These are phyloP conservation scores for Catharus bicknelli DNA, from an alignment of 2,113 vertebrate genomes.

Conservation along the genomic window DNA sequence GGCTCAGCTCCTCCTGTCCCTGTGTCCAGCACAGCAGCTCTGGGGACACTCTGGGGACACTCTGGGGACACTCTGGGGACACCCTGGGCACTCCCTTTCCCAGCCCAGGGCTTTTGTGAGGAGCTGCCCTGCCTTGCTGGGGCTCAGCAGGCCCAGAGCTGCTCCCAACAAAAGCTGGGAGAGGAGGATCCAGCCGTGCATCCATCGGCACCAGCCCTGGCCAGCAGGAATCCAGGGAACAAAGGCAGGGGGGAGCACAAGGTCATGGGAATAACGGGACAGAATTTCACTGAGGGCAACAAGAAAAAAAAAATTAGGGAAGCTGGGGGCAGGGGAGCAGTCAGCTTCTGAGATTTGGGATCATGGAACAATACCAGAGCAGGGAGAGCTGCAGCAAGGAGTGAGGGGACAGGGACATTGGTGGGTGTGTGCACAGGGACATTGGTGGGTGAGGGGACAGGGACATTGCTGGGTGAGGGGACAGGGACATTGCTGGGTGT, in stretches of 20 bases:
- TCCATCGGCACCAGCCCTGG: not conserved
- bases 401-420: too few species aligned
- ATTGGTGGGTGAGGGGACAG: too few species aligned
- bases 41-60: not conserved
- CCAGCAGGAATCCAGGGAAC: conserved; percentile 38
- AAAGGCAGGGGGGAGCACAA: conserved; percentile 49
- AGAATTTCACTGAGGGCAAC: conserved; percentile 13
- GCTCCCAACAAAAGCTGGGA: conserved; percentile 20
- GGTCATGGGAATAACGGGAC: conserved; percentile 62
- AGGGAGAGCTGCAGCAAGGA: too few species aligned
- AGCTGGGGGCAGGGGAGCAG: conserved; percentile 45
- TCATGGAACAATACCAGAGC: too few species aligned
- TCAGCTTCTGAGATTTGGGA: too few species aligned
- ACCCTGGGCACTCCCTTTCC: not conserved
- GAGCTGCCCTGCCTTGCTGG: not conserved
- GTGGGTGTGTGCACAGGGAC: too few species aligned
- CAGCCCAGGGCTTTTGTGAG: not conserved
- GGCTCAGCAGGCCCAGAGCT: not conserved
- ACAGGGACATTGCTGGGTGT: too few species aligned
- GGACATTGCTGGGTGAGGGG: too few species aligned
- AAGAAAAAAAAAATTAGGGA: not conserved
- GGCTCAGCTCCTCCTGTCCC: not conserved
- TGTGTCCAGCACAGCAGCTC: not conserved
- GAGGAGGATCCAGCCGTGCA: not conserved
- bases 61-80: not conserved